A percentile compares a stretch with the other conserved stretches of the same genome.
Evolutionary conservation across 2,888 invertebrate genomes (phyloP).

Genomic region (Camptogramma bilineatum): DNA sequence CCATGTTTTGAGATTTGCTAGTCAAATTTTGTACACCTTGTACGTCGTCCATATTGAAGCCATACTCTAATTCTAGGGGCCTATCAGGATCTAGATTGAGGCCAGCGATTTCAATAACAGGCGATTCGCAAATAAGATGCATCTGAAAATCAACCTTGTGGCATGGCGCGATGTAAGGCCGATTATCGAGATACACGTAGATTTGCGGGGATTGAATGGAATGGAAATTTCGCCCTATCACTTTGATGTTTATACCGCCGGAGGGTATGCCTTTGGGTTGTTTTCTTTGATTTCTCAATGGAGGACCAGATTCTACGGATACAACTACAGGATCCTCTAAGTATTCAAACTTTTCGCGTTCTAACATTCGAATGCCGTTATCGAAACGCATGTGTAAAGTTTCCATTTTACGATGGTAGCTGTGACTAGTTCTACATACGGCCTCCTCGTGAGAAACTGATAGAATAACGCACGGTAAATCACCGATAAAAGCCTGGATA

Average conservation of each 20-base stretch:
- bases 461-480: slow-evolving; percentile 92
- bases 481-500: slow-evolving; percentile 95
- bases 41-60: slow-evolving; percentile 98
- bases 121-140: slow-evolving; percentile 95
- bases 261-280: slow-evolving; percentile 96
- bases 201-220: slow-evolving; percentile 97
- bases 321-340: slow-evolving; percentile 95
- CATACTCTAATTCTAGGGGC: slow-evolving; percentile 94
- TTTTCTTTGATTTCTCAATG: slow-evolving; percentile 87
- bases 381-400: slow-evolving; percentile 94
- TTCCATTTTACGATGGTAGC: slow-evolving; percentile 88
- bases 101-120: slow-evolving; percentile 90
- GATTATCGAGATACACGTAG: slow-evolving; percentile 95
- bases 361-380: slow-evolving; percentile 91
- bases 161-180: slow-evolving; percentile 89
- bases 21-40: slow-evolving; percentile 92
- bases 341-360: slow-evolving; percentile 93
- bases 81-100: slow-evolving; percentile 91
- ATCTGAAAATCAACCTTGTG: slow-evolving; percentile 88
- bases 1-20: slow-evolving; percentile 80
- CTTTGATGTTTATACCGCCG: slow-evolving; percentile 96
- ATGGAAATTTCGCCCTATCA: slow-evolving; percentile 94
- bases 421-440: slow-evolving; percentile 92
- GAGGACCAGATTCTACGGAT: slow-evolving; percentile 91
- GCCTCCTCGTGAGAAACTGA: slow-evolving; percentile 92